These are phyloP conservation scores for Chionoecetes opilio DNA, from an alignment of 1,140 invertebrate species.

Conservation along the genomic window DNA sequence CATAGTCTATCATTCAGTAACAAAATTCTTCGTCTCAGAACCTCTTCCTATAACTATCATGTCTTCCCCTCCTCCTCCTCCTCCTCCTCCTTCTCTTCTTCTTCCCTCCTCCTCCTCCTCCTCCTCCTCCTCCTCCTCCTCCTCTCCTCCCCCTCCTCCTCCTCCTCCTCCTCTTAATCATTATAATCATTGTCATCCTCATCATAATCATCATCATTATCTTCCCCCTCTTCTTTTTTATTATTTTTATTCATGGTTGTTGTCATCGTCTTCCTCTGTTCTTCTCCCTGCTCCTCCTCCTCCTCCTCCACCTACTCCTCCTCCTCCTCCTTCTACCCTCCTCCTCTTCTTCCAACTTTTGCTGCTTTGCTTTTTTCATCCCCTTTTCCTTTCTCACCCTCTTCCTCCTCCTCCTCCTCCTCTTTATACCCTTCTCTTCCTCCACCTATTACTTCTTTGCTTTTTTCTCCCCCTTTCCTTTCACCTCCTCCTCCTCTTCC, in stretches of 20 bases:
- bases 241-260: too few species aligned
- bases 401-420: constrained; percentile 1
- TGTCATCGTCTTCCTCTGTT: too few species aligned
- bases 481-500: background rate
- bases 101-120: background rate
- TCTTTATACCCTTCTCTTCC: background rate
- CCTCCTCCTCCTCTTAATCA: background rate
- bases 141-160: background rate
- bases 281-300: too few species aligned
- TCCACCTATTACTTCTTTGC: background rate
- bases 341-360: background rate
- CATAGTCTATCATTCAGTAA: too few species aligned
- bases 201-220: too few species aligned
- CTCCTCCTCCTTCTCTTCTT: background rate
- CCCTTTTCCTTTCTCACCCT: background rate
- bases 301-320: too few species aligned
- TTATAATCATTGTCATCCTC: too few species aligned
- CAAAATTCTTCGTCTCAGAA: background rate
- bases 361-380: background rate
- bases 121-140: background rate
- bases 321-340: background rate
- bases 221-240: too few species aligned
- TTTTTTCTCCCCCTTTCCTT: too few species aligned
- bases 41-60: background rate
- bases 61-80: background rate